A percentile compares a stretch with the other conserved stretches of the same genome.
phyloP scores from a whole-genome alignment of 2,113 vertebrate species.

The Himantopus leucocephalus region DNA sequence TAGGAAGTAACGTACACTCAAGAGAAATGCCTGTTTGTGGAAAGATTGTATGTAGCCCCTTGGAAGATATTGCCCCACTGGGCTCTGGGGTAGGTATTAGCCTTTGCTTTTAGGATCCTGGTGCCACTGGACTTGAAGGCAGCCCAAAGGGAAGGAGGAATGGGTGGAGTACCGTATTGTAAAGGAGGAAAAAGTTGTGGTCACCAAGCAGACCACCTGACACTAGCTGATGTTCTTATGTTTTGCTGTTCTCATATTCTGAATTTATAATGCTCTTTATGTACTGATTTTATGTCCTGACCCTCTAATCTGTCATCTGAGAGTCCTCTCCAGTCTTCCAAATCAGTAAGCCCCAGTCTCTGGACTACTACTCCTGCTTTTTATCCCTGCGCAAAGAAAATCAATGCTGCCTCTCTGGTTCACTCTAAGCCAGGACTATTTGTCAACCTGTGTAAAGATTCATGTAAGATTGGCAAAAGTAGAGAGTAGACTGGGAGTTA shows the following conservation, averaged over 20 bases:
- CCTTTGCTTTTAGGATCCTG: background rate
- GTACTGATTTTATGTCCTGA: background rate
- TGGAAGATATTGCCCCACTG: background rate
- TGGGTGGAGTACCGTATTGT: background rate
- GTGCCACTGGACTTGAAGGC: background rate
- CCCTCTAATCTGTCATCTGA: background rate
- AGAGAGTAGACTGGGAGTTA: background rate
- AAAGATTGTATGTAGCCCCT: background rate
- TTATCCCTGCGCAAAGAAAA: background rate
- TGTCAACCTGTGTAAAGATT: background rate
- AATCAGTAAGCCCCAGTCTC: background rate
- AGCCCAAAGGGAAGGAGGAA: background rate
- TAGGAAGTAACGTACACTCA: background rate
- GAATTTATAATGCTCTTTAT: background rate
- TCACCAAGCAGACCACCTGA: background rate
- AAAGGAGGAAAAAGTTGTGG: background rate
- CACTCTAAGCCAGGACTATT: background rate
- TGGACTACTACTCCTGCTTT: background rate
- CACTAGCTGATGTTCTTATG: background rate
- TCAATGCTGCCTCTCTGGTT: background rate
- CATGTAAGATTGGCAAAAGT: background rate
- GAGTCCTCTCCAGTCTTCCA: background rate
- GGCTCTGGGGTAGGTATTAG: too few relatives aligned
- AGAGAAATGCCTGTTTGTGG: background rate
- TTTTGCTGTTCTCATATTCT: background rate